Evolutionary conservation across 2,113 vertebrate species (phyloP).

Genomic region (Scolopax mira): DNA sequence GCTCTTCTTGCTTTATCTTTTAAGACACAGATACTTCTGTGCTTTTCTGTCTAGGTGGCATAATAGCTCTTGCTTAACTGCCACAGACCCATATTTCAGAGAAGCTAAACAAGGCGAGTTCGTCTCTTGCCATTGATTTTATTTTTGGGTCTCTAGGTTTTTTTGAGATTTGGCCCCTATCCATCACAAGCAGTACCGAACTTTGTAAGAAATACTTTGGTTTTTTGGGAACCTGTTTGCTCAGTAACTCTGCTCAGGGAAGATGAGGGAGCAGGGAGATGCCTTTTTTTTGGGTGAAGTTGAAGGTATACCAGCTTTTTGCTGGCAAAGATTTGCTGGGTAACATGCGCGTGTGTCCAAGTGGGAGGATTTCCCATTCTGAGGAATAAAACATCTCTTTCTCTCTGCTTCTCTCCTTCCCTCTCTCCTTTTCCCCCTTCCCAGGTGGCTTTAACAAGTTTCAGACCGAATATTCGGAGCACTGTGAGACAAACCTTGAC

Average conservation of each 20-base stretch:
- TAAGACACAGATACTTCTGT: not conserved
- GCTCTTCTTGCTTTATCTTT: not conserved
- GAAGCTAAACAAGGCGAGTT: not conserved
- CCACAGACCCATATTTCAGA: not conserved
- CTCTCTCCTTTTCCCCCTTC: not conserved
- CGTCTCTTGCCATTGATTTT: not conserved
- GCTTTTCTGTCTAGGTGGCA: not conserved
- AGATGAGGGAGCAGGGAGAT: not conserved
- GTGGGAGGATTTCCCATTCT: not conserved
- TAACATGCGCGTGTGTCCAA: rapidly evolving
- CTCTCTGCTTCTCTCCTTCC: not conserved
- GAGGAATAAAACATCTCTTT: not conserved
- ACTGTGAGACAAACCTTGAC: constrained; percentile 95
- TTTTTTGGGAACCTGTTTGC: not conserved
- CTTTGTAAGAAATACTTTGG: not conserved
- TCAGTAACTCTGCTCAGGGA: not conserved
- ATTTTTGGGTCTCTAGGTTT: not conserved
- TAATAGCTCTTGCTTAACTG: not conserved
- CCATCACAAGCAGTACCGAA: not conserved
- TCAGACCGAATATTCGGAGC: constrained; percentile 92
- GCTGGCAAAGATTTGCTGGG: not conserved
- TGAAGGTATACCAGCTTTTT: not conserved
- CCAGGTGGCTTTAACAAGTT: constrained; percentile 98
- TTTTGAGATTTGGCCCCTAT: not conserved
- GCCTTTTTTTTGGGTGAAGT: not conserved